phyloP scores from a whole-genome alignment of 2,113 vertebrate species.

The Albula glossodonta region DNA sequence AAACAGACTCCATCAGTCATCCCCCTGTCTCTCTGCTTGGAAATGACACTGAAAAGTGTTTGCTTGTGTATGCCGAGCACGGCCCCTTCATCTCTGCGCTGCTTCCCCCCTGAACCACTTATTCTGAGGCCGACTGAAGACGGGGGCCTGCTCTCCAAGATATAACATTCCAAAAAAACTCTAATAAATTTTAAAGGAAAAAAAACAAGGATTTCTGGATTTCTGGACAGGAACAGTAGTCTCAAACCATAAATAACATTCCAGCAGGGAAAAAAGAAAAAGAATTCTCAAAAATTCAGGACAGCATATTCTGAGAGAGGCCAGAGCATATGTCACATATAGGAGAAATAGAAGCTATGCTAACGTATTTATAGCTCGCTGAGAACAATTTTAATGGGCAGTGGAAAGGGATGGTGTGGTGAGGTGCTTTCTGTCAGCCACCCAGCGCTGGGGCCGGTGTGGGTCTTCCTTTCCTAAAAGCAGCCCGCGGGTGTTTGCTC shows the following conservation, averaged over 20 bases:
- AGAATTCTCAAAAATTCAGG: constrained; percentile 1
- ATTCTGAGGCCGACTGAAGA: constrained; percentile 35
- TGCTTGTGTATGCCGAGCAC: constrained; percentile 39
- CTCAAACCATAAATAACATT: constrained; percentile 35
- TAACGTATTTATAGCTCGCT: neutral
- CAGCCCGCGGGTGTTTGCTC: constrained; percentile 28
- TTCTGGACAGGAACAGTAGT: constrained; percentile 37
- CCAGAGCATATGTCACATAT: neutral
- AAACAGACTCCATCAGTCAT: constrained; percentile 15
- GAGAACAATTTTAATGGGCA: neutral
- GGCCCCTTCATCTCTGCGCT: constrained; percentile 33
- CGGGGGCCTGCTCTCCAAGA: constrained; percentile 10
- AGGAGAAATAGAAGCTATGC: neutral
- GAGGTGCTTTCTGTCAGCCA: neutral
- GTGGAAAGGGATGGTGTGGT: constrained; percentile 3
- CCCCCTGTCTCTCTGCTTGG: constrained; percentile 12
- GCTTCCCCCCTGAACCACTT: constrained; percentile 33
- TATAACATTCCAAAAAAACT: neutral
- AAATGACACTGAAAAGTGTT: neutral
- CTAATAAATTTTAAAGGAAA: neutral
- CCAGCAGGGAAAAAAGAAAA: constrained; percentile 14
- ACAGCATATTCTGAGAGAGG: neutral
- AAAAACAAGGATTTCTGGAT: neutral
- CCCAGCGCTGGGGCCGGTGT: neutral
- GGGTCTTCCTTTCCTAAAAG: constrained; percentile 13